Percentiles rank a stretch among this genome's conserved stretches.
phyloP scores from a whole-genome alignment of 2,113 vertebrate genomes.

The Dicrurus megarhynchus region DNA sequence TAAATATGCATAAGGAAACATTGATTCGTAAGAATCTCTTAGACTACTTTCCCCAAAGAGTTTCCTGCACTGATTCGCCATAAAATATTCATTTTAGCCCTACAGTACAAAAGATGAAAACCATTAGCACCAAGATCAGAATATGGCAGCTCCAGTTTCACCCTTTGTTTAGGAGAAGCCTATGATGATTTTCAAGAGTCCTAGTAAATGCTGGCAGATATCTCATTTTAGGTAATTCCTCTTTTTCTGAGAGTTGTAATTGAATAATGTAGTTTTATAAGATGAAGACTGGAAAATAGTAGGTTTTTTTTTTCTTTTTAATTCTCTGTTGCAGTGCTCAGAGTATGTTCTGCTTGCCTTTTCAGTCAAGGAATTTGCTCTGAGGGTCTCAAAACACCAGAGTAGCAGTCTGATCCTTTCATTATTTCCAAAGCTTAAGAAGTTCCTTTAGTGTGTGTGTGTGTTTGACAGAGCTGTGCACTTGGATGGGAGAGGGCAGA shows the following conservation, averaged over 20 bases:
- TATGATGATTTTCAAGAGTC: not conserved
- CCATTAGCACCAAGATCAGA: not conserved
- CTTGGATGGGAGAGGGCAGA: not conserved
- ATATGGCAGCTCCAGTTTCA: not conserved
- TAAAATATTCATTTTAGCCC: not conserved
- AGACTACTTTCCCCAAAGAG: not conserved
- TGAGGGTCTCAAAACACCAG: not conserved
- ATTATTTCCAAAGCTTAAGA: not conserved
- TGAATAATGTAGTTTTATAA: not conserved
- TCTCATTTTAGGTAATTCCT: not conserved
- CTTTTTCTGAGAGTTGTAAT: not conserved
- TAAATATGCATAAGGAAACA: conserved; percentile 29
- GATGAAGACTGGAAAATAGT: not conserved
- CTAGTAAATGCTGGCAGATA: not conserved
- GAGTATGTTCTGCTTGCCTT: not conserved
- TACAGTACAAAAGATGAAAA: conserved; percentile 3
- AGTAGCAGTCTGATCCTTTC: not conserved
- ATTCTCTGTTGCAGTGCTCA: not conserved
- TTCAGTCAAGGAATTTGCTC: not conserved
- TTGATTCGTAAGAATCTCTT: not conserved
- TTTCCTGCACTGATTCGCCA: not conserved
- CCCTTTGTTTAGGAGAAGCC: not conserved
- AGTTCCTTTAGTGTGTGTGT: not conserved
- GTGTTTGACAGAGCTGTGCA: not conserved
- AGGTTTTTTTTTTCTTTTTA: not conserved